A percentile compares a stretch with the other conserved stretches of the same genome.
Conservation (phyloP, 2,797 vertebrate species). For the Trematomus bernacchii region DNA sequence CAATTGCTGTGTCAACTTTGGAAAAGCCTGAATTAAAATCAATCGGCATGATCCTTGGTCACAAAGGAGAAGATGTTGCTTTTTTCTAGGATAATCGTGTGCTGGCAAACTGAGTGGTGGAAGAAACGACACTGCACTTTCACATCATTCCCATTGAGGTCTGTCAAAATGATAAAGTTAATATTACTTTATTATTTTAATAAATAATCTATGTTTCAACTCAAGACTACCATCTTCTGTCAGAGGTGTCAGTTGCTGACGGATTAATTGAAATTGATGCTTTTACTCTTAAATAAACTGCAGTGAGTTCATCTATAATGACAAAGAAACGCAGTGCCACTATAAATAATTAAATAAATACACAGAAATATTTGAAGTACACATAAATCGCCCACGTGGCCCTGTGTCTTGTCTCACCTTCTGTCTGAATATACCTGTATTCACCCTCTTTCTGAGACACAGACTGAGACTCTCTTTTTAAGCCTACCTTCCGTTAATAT, state of each 20-base stretch:
- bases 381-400: too few species aligned
- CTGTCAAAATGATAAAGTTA: background rate
- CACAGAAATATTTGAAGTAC: background rate
- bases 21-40: slow-evolving; percentile 16
- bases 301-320: background rate
- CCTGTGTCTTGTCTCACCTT: too few species aligned
- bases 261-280: background rate
- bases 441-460: too few species aligned
- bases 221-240: background rate
- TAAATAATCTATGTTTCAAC: background rate
- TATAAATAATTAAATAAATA: background rate
- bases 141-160: background rate
- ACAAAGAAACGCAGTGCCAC: background rate
- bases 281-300: background rate
- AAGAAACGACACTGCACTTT: background rate
- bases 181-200: background rate
- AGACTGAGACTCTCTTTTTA: too few species aligned
- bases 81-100: background rate
- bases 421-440: too few species aligned
- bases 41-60: background rate
- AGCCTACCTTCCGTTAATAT: too few species aligned
- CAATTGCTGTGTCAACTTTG: background rate
- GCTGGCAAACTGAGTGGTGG: background rate
- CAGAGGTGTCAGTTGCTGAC: background rate
- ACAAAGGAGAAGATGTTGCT: background rate